A percentile compares a stretch with the other conserved stretches of the same genome.
These are phyloP conservation scores for Xiphias gladius DNA, from an alignment of 2,113 vertebrate species.

Conservation along the genomic window DNA sequence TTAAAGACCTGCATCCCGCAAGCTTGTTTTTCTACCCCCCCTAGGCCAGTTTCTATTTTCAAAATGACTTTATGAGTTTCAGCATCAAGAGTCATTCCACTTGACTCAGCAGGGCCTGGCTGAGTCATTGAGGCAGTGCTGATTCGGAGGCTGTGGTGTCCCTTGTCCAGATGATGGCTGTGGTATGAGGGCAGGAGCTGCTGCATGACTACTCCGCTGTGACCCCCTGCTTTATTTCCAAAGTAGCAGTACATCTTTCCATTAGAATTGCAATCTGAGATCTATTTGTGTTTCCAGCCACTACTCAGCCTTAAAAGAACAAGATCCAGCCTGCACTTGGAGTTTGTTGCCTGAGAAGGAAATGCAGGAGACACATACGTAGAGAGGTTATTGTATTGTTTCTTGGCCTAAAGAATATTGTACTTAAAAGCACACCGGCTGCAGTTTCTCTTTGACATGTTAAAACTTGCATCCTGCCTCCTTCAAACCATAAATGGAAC, in stretches of 20 bases:
- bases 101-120: constrained; percentile 65
- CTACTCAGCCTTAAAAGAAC: not conserved
- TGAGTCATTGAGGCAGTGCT: constrained; percentile 68
- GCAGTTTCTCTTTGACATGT: constrained; percentile 45
- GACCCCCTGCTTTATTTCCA: constrained; percentile 5
- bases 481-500: not conserved
- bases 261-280: not conserved
- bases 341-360: not conserved
- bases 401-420: not conserved
- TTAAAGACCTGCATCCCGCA: constrained; percentile 20
- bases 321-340: constrained; percentile 9
- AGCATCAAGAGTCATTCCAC: constrained; percentile 47
- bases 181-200: constrained; percentile 18
- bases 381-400: not conserved
- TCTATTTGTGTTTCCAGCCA: not conserved
- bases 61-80: constrained; percentile 36
- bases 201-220: not conserved
- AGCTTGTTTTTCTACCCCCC: constrained; percentile 1
- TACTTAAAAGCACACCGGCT: not conserved
- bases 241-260: not conserved
- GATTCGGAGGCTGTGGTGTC: constrained; percentile 43
- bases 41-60: not conserved
- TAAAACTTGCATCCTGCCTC: constrained; percentile 39
- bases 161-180: constrained; percentile 54
- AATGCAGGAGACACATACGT: not conserved